Evolutionary conservation across 2,113 vertebrate species (phyloP).

Genomic region (Perognathus longimembris): DNA sequence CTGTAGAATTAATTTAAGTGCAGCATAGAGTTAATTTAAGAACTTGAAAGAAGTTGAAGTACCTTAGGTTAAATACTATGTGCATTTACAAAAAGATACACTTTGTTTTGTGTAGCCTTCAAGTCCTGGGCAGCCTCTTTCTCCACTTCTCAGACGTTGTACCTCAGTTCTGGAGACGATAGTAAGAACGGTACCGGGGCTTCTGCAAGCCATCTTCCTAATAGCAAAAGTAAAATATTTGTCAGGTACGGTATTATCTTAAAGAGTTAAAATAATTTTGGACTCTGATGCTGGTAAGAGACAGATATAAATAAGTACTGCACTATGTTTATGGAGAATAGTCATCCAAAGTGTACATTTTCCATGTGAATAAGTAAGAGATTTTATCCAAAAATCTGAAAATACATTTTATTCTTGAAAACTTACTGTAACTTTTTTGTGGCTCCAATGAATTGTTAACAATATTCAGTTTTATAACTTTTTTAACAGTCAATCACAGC

Average conservation of each 20-base stretch:
- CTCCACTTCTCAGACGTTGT: slow-evolving; percentile 92
- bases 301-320: not conserved
- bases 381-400: slow-evolving; percentile 42
- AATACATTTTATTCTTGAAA: slow-evolving; percentile 19
- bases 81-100: not conserved
- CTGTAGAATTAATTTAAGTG: not conserved
- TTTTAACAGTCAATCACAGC: not conserved
- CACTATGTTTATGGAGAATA: not conserved
- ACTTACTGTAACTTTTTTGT: not conserved
- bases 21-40: not conserved
- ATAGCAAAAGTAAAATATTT: slow-evolving; percentile 95
- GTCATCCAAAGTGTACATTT: not conserved
- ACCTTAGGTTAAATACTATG: not conserved
- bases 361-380: not conserved
- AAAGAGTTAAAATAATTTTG: slow-evolving; percentile 32
- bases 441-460: not conserved
- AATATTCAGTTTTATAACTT: not conserved
- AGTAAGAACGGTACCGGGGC: slow-evolving; percentile 94
- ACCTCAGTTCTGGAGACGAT: slow-evolving; percentile 93
- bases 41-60: not conserved
- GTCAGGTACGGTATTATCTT: slow-evolving; percentile 88
- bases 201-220: slow-evolving; percentile 93
- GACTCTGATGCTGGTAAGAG: slow-evolving; percentile 32
- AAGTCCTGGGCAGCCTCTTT: slow-evolving; percentile 89
- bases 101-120: slow-evolving; percentile 87